Percentiles rank a stretch among this genome's conserved stretches.
Conservation (phyloP, 2,888 invertebrate genomes). For the Zhengitettix transpicula region DNA sequence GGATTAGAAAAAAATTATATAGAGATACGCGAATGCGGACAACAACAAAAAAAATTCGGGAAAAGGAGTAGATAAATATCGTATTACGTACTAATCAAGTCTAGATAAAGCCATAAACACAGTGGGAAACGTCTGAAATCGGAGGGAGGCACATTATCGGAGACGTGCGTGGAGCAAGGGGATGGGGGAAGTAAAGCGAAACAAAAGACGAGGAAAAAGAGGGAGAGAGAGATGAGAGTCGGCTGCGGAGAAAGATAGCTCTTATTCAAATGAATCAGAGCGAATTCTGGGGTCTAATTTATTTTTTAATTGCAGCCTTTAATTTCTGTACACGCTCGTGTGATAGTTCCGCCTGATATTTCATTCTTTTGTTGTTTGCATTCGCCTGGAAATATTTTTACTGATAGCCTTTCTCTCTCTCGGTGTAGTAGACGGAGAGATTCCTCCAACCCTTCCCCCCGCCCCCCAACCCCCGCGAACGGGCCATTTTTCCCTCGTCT, state of each 20-base stretch:
- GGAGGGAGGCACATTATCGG: background rate
- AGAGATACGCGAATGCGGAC: no score
- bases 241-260: background rate
- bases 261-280: constrained; percentile 6
- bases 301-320: constrained; percentile 11
- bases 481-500: no score
- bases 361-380: constrained; percentile 10
- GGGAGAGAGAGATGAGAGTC: background rate
- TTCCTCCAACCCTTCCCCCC: background rate
- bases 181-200: background rate
- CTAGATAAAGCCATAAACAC: background rate
- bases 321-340: constrained; percentile 8
- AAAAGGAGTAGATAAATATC: background rate
- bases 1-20: no score
- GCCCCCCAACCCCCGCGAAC: no score
- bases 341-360: constrained; percentile 11
- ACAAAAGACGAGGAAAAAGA: background rate
- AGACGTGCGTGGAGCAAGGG: background rate
- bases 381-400: background rate
- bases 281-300: constrained; percentile 9
- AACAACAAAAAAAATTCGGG: no score
- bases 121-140: background rate
- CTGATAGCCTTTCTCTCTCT: background rate
- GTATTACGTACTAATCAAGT: background rate
- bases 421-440: background rate